Base-by-base conservation (phyloP, 2,797 vertebrate species). In the Carduelis carduelis region DNA sequence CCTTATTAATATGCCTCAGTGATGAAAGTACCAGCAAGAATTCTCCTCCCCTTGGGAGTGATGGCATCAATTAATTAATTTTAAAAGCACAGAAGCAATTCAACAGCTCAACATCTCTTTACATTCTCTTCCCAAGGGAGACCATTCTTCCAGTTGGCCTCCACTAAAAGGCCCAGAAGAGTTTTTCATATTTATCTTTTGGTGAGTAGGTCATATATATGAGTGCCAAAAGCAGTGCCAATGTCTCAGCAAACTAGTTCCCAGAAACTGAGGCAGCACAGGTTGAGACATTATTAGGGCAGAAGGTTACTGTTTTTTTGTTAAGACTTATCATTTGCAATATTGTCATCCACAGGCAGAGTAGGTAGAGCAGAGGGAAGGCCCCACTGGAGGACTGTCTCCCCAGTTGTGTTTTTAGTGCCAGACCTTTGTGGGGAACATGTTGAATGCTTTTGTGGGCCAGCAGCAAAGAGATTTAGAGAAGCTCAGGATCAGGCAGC, bases 231-330 rank as follows among this genome's bases (percentile, higher is more conserved):
- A 47, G 34, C 26, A 56, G 17, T 32, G 50, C 30, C 32, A 28
- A 12, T 20, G 7, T 34, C 27, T 14, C 3, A 2, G 10, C 7
- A 72, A 83, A 59, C 5, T 52, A 44, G 15, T 12, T 53, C 22
- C 23, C 41, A 46, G 41, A 61, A 66, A 69, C 8, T 4, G 19
- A 44, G 37, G 22, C 14, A 43, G 21, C 11, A 28, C n/a, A 14
- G 9, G 9, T 11, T 63, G 71, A 72, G 28, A 34, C 3, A 49
- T 11, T 24, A n/a, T 12, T 34, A 46, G 80, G 27, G 56, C 60
- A 61, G 28, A 39, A 12, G 11, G 8, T 32, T 72, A 19, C n/a
- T 66, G 12, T 0, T 0, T 26, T 46, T 60, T 69, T 68, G 35
- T 57, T 39, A 57, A 56, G 37, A 55, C 61, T 65, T 77, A n/a